Evolutionary conservation across 1,140 invertebrate genomes (phyloP).

Genomic region (Amyelois transitella): DNA sequence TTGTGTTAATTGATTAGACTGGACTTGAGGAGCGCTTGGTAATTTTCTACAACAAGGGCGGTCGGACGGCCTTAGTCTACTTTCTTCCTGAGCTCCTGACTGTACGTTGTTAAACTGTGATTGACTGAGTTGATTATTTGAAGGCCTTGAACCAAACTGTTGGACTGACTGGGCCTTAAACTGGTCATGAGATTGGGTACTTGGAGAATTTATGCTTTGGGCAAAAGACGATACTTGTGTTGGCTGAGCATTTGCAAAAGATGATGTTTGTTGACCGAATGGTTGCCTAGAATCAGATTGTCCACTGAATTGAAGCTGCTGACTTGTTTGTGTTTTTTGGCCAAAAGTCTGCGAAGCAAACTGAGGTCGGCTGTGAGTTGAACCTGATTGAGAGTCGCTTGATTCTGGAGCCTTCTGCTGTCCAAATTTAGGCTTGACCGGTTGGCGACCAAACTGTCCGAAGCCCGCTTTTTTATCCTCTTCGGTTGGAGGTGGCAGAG

Average conservation of each 20-base stretch:
- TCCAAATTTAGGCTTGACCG: conserved; percentile 1
- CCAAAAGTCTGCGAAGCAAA: neutral
- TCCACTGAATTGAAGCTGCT: neutral
- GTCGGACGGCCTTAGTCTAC: no score
- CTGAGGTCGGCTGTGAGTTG: neutral
- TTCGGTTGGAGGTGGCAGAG: conserved; percentile 16
- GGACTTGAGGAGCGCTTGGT: neutral
- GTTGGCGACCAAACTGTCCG: conserved; percentile 7
- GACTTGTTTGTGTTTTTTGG: conserved; percentile 4
- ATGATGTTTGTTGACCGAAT: conserved; percentile 9
- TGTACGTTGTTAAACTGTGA: neutral
- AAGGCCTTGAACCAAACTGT: neutral
- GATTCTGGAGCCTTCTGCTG: neutral
- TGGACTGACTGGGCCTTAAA: conserved; percentile 1
- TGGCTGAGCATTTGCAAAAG: neutral
- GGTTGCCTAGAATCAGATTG: conserved; percentile 5
- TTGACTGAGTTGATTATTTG: neutral
- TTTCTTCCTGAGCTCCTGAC: neutral
- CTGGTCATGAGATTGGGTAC: neutral
- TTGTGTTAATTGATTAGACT: neutral
- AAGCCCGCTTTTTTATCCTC: conserved; percentile 4
- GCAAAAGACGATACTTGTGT: neutral
- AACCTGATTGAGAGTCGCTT: conserved; percentile 1
- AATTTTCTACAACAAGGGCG: neutral
- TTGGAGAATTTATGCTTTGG: neutral